Evolutionary conservation across 2,797 vertebrate species (phyloP), one percentile per base, ranked within the genome.

Genomic region (Agapornis canus): DNA sequence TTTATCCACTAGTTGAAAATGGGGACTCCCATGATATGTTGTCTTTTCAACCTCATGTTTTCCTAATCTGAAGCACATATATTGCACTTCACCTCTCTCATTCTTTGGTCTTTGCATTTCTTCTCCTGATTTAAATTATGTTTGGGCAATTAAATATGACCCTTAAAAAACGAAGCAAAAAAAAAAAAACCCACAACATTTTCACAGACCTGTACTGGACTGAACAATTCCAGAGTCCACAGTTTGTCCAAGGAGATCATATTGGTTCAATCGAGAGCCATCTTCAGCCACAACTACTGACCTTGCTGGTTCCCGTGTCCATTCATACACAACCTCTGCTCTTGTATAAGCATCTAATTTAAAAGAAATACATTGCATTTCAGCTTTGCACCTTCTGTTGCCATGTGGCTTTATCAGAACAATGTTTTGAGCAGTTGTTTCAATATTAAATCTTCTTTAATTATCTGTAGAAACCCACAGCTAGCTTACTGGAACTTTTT

Each of bases 261-360:
- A 99, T 88, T 99, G 99, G 97, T 99, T 99, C 94, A 99, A 96
- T 37, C 99, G 98, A 85, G 99, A 99, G 32, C 99, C 99, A 1
- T 99, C 99, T 89, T 99, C 99, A 31, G 99, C 99, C 87, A 99
- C 99, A 68, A 99, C 99, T 92, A 99, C 99, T 3, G 99, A 99
- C 81, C 98, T 98, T 17, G 98, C 98, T 11, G 99, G 99, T 40
- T 99, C 99, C 86, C 99, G 98, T 39, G 99, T 99, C 99, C 99
- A 99, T 90, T 99, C 98, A 6, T 99, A 99, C 51, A 99, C 99
- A 65, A 99, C 99, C 96, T 99, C 99, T 23, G 99, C 99, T 89
- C 98, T 98, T 13, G 99, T 99, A 70, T 99, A 99, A 78, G 99
- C 99, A 97, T 99, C 99, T 99, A 79, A 77, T 75, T 78, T 21